Base-by-base conservation (phyloP, 2,797 vertebrate genomes). In the Martes flavigula region DNA sequence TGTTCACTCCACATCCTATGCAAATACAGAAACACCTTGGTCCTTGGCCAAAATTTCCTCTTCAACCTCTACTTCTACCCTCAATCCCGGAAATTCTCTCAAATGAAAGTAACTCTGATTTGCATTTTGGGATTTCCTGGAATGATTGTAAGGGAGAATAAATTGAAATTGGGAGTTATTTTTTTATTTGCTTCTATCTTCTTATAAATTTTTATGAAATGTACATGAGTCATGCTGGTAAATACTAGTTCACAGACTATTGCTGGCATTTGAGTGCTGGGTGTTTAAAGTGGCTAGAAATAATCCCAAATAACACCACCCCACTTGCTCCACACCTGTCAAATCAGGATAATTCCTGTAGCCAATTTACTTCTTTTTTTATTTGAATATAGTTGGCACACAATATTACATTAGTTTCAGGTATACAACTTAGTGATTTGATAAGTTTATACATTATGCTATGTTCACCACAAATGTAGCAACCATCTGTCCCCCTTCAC, bases 81-180 rank as follows among this genome's bases (percentile, higher is more conserved):
- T 66, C 62, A 92, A 32, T 83, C 14, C 48, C 73, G n/a, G 30
- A 54, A 90, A 90, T 5, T 91, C 64, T 70, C 25, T 66, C 48
- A 91, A 58, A 75, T 75, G 48, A 93, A 92, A 87, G 58, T 75
- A 21, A 84, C 90, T 95, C 92, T 87, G 48, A 90, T 91, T 82
- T 25, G 79, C 46, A 60, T 86, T 78, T 95, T 92, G 14, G 32
- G 32, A 68, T 68, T 96, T 90, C 75, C 62, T 84, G n/a, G 48
- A 94, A 94, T 81, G 40, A 56, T 35, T 75, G 35, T 84, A 62
- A 94, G 58, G 6, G 66, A 20, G 43, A 95, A 96, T 21, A 95
- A 83, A 87, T 66, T 95, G 32, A 56, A 81, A 46, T 18, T 73
- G 32, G 20, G 75, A 78, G 27, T 62, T 79, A 35, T 62, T 92